A percentile compares a stretch with the other conserved stretches of the same genome.
phyloP scores from a whole-genome alignment of 1,140 invertebrate species.

The Philopotamus ludificatus region DNA sequence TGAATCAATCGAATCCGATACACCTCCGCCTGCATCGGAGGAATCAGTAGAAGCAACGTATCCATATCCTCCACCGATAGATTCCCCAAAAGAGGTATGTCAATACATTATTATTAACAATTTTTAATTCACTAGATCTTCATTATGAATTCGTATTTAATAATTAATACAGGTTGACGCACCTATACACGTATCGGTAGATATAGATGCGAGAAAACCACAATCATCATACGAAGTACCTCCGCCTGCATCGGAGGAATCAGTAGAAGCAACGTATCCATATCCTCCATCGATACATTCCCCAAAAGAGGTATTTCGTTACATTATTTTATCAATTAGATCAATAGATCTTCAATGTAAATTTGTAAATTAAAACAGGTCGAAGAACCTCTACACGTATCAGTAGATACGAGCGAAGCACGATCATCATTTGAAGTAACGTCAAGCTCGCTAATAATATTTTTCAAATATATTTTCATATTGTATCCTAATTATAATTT shows the following conservation, averaged over 20 bases:
- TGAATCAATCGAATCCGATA: too few relatives aligned
- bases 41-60: conserved; percentile 12
- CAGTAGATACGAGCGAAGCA: neutral
- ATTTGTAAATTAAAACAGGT: neutral
- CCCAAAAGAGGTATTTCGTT: neutral
- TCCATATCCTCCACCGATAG: conserved; percentile 19
- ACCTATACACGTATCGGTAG: neutral
- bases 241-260: neutral
- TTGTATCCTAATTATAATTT: conserved; percentile 3
- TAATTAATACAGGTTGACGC: neutral
- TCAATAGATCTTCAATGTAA: too few relatives aligned
- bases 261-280: neutral
- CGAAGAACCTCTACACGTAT: neutral
- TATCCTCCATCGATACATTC: neutral
- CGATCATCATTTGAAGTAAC: too few relatives aligned
- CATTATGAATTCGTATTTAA: too few relatives aligned
- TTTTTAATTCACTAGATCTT: too few relatives aligned
- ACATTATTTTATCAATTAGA: too few relatives aligned
- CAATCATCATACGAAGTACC: conserved; percentile 12
- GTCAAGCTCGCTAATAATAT: too few relatives aligned
- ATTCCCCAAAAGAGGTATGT: neutral
- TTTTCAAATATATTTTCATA: too few relatives aligned
- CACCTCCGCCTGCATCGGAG: neutral
- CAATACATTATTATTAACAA: too few relatives aligned
- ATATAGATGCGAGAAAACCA: neutral